Evolutionary conservation across 2,888 invertebrate species (phyloP).

Genomic region (Caenorhabditis imperialis): DNA sequence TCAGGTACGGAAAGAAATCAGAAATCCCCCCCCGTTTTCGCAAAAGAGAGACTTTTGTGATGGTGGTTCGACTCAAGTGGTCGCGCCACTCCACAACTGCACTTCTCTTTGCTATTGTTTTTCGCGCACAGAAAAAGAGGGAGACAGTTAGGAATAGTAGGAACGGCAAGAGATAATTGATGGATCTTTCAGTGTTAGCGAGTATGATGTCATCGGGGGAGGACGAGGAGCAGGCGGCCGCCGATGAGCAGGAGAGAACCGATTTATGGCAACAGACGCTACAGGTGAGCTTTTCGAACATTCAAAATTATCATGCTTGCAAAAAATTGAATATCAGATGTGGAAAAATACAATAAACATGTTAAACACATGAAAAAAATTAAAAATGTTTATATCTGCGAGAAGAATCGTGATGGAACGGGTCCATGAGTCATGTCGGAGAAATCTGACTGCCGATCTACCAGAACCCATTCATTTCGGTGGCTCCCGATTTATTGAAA

Average conservation of each 20-base stretch:
- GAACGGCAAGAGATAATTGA: constrained; percentile 9
- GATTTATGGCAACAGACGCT: constrained; percentile 77
- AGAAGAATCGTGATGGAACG: too few relatives aligned
- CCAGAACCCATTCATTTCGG: constrained; percentile 3
- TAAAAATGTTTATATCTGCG: too few relatives aligned
- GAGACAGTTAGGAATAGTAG: not conserved
- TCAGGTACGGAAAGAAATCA: too few relatives aligned
- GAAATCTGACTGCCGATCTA: too few relatives aligned
- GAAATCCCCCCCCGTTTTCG: too few relatives aligned
- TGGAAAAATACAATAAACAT: too few relatives aligned
- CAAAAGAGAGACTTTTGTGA: constrained; percentile 16
- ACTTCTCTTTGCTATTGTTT: constrained; percentile 52
- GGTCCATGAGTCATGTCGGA: too few relatives aligned
- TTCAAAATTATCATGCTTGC: not conserved
- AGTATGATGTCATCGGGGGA: constrained; percentile 74
- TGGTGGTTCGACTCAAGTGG: constrained; percentile 52
- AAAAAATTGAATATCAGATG: too few relatives aligned
- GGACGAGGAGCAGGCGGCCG: constrained; percentile 71
- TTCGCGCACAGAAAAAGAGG: constrained; percentile 20
- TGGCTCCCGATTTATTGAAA: constrained; percentile 33
- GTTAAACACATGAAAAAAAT: too few relatives aligned
- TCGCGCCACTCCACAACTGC: constrained; percentile 36
- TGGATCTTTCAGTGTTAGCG: constrained; percentile 69
- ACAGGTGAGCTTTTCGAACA: constrained; percentile 62
- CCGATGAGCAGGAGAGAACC: constrained; percentile 66